Base-by-base conservation (phyloP, 2,888 invertebrate species). In the Galerucella pusilla region DNA sequence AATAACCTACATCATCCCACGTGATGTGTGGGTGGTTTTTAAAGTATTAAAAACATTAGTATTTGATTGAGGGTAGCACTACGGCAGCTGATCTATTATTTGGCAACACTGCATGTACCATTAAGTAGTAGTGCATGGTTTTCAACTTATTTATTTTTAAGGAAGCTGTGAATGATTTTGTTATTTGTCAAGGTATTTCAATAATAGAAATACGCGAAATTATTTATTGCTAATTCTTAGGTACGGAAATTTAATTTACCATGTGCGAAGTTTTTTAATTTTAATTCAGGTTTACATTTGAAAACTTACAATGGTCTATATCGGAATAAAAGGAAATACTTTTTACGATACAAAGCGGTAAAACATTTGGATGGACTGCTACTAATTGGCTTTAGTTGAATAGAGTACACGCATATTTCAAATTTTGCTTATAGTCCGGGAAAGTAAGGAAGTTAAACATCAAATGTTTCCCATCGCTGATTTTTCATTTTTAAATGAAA, bases 1-100 rank as follows among this genome's bases (percentile, higher is more conserved):
- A 78, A 75, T 82, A 82, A 81, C 79, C 80, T 78, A 81, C 77
- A 78, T 81, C 76, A 68, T 68, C 82, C 81, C 78, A 81, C 80
- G 74, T 74, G 45, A 63, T 46, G 52, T 67, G 81, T 79, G 77
- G 82, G 80, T 69, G 80, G 69, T 65, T 67, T 72, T 73, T 73
- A 57, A 73, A 71, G 54, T 73, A 75, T 71, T 70, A 68, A 16
- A 63, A 73, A 70, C 71, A 78, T 79, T 77, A 76, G 74, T 77
- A 77, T 76, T 76, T 74, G 72, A 76, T 78, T 77, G 78, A 78
- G 79, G 80, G 79, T 79, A 77, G 77, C 35, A 70, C 63, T 63
- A 70, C 61, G 49, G 63, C 70, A 70, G 52, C 70, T 61, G 68
- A 68, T 46, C 46, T 14, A 46, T 16, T 20, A 59, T 68, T 69